A percentile compares a stretch with the other conserved stretches of the same genome.
Conservation (phyloP, 1,140 invertebrate genomes). For the Formica selysi region DNA sequence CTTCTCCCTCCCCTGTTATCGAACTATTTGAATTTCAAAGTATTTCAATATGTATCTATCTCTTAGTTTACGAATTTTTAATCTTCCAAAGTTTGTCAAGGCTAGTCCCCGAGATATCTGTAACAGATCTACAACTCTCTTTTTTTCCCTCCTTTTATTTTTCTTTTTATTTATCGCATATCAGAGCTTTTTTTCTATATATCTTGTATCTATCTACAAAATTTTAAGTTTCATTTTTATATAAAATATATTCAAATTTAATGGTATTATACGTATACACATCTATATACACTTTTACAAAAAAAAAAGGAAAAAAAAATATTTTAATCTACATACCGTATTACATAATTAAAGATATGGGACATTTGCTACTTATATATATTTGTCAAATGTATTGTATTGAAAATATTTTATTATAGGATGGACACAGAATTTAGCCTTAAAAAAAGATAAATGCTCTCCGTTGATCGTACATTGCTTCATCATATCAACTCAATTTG, state of each 20-base stretch:
- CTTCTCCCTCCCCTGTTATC: slow-evolving; percentile 24
- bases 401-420: slow-evolving; percentile 83
- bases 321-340: slow-evolving; percentile 84
- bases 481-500: slow-evolving; percentile 74
- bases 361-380: slow-evolving; percentile 83
- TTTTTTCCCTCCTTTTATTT: slow-evolving; percentile 70
- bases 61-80: slow-evolving; percentile 65
- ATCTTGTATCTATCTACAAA: slow-evolving; percentile 81
- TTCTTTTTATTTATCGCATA: slow-evolving; percentile 74
- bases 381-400: slow-evolving; percentile 80
- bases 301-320: slow-evolving; percentile 79
- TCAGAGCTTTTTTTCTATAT: slow-evolving; percentile 80
- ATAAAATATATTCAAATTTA: slow-evolving; percentile 81
- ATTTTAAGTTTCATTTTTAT: slow-evolving; percentile 84
- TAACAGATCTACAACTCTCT: slow-evolving; percentile 67
- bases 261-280: slow-evolving; percentile 84
- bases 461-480: slow-evolving; percentile 72
- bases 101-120: slow-evolving; percentile 81
- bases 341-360: slow-evolving; percentile 80
- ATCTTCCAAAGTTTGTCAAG: slow-evolving; percentile 82
- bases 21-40: slow-evolving; percentile 64
- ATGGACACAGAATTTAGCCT: slow-evolving; percentile 72
- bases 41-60: slow-evolving; percentile 64
- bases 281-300: slow-evolving; percentile 84
- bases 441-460: slow-evolving; percentile 68